Conservation (phyloP, 2,888 invertebrate genomes). For the Meghimatium bilineatum region DNA sequence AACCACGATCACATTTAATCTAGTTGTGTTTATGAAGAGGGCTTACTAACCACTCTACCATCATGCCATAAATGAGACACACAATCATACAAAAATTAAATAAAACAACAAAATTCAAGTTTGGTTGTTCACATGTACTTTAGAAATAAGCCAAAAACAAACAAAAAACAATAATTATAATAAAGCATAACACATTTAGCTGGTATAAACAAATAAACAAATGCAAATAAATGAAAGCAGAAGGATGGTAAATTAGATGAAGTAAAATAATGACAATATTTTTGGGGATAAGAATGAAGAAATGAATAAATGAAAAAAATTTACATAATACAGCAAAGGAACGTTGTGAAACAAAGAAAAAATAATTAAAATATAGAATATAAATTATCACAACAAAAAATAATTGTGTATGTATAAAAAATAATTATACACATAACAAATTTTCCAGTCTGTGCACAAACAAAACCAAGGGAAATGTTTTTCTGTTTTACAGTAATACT, state of each 20-base stretch:
- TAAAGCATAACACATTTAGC: slow-evolving; percentile 12
- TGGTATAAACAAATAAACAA: slow-evolving; percentile 1
- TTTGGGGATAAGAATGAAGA: not conserved
- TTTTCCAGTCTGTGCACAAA: not conserved
- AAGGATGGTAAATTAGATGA: not conserved
- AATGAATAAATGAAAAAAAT: not conserved
- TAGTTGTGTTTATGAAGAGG: too few species aligned
- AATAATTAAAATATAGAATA: not conserved
- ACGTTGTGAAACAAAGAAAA: not conserved
- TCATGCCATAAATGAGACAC: not conserved
- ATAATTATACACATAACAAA: slow-evolving; percentile 20
- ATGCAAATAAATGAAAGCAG: not conserved
- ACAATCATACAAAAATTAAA: not conserved
- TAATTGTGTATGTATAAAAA: slow-evolving; percentile 1
- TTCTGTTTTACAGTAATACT: not conserved
- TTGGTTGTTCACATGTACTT: not conserved
- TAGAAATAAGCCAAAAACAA: not conserved
- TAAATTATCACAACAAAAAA: slow-evolving; percentile 22
- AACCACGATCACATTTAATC: too few species aligned
- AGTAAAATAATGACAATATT: not conserved
- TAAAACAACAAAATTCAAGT: not conserved
- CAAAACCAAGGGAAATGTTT: not conserved
- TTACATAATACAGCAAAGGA: not conserved
- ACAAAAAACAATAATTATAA: not conserved
- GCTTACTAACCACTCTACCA: too few species aligned